Conservation (phyloP, 2,113 vertebrate species). For the Atherinomorus stipes region DNA sequence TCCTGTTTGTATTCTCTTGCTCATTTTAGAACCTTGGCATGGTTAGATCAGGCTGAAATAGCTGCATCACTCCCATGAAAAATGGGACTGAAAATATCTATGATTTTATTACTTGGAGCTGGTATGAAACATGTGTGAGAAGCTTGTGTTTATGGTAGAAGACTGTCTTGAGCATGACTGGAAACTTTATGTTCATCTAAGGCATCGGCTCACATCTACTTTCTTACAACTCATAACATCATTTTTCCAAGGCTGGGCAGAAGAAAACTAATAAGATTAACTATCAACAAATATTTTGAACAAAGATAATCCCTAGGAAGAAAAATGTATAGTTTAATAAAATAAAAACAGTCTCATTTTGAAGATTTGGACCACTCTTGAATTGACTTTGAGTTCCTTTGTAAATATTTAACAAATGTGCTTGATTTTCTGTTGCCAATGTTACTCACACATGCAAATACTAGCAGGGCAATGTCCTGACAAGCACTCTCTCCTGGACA, state of each 20-base stretch:
- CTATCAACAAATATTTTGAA: background rate
- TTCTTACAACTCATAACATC: slow-evolving; percentile 26
- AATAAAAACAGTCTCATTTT: background rate
- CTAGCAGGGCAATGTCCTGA: slow-evolving; percentile 64
- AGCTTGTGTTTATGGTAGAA: too few relatives aligned
- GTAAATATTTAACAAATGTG: slow-evolving; percentile 70
- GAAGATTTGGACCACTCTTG: background rate
- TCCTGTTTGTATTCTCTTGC: background rate
- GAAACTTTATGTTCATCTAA: background rate
- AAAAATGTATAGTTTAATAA: background rate
- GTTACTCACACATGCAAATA: slow-evolving; percentile 21
- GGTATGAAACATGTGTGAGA: too few relatives aligned
- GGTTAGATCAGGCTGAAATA: too few relatives aligned
- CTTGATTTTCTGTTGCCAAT: slow-evolving; percentile 60
- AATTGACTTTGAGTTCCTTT: background rate
- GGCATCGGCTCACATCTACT: background rate
- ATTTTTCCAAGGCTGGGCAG: background rate
- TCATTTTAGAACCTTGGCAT: slow-evolving; percentile 18
- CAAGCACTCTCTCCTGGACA: slow-evolving; percentile 39
- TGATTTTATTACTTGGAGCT: too few relatives aligned
- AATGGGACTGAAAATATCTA: too few relatives aligned
- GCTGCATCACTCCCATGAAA: too few relatives aligned
- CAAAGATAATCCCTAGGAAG: background rate
- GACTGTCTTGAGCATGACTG: background rate
- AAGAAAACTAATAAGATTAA: too few relatives aligned